These are phyloP conservation scores for Amphiprion clarkii DNA, from an alignment of 2,797 vertebrate genomes.

Conservation along the genomic window DNA sequence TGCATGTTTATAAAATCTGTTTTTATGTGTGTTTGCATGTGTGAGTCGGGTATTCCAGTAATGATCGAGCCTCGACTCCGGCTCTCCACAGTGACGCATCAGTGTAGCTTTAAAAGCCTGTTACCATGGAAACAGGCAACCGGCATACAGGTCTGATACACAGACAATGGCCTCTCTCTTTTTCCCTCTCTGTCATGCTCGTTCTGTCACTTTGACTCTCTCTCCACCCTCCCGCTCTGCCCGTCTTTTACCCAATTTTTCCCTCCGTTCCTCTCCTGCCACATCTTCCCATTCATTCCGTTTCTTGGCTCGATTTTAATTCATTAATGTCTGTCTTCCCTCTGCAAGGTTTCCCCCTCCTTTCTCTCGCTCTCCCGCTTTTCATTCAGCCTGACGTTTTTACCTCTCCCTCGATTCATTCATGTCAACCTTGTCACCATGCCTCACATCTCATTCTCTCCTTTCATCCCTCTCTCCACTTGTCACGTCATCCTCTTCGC, in stretches of 20 bases:
- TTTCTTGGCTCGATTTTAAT: constrained; percentile 58
- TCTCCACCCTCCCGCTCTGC: constrained; percentile 2
- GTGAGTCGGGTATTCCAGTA: constrained; percentile 64
- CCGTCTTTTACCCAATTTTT: neutral
- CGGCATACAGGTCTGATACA: constrained; percentile 74
- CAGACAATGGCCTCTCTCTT: constrained; percentile 76
- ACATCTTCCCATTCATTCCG: constrained; percentile 36
- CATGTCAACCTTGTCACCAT: constrained; percentile 68
- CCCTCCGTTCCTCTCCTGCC: constrained; percentile 28
- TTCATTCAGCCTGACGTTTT: constrained; percentile 74
- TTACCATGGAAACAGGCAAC: constrained; percentile 88
- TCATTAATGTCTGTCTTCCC: constrained; percentile 56
- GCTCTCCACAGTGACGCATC: constrained; percentile 76
- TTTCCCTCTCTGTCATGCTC: constrained; percentile 31
- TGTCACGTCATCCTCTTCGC: constrained; percentile 60
- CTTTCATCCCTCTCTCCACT: constrained; percentile 59
- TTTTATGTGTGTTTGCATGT: constrained; percentile 20
- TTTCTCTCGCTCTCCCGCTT: constrained; percentile 21
- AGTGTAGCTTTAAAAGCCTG: constrained; percentile 82
- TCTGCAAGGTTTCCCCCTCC: neutral
- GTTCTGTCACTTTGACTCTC: constrained; percentile 44
- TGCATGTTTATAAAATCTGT: constrained; percentile 32
- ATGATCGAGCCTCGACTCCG: constrained; percentile 64
- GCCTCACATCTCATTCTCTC: constrained; percentile 61
- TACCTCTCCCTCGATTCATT: constrained; percentile 73